A percentile compares a stretch with the other conserved stretches of the same genome.
These are phyloP conservation scores for Planiliza haematocheilus DNA, from an alignment of 2,113 vertebrate genomes.

Conservation along the genomic window DNA sequence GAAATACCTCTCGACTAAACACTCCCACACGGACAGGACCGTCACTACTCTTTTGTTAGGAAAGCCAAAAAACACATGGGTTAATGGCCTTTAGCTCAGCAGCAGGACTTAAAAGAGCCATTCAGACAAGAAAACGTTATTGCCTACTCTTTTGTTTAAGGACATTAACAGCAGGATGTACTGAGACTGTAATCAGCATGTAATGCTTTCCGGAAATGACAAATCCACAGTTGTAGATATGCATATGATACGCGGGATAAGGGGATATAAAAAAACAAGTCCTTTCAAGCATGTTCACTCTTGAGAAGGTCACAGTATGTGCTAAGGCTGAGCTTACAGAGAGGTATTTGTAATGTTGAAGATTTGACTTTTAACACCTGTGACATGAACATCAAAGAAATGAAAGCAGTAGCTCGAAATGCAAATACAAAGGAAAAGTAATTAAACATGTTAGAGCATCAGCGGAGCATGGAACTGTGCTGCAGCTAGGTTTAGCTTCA, in stretches of 20 bases:
- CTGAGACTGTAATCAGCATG: not conserved
- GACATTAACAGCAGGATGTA: not conserved
- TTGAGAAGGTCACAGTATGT: slow-evolving; percentile 13
- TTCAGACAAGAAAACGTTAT: not conserved
- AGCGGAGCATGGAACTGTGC: too few species aligned
- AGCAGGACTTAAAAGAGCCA: not conserved
- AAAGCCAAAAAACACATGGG: not conserved
- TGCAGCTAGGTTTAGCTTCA: too few species aligned
- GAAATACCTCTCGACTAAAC: slow-evolving; percentile 3
- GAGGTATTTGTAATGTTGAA: not conserved
- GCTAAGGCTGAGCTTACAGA: not conserved
- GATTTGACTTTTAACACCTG: too few species aligned
- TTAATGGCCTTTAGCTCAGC: not conserved
- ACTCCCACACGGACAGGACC: slow-evolving; percentile 10
- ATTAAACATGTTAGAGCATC: too few species aligned
- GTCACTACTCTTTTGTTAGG: not conserved
- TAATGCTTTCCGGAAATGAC: not conserved
- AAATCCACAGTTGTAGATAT: not conserved
- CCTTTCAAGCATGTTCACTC: not conserved
- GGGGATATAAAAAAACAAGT: not conserved
- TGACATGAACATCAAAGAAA: slow-evolving; percentile 14
- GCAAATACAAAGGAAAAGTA: not conserved
- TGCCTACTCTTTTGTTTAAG: not conserved
- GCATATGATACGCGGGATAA: too few species aligned
- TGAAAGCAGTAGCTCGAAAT: not conserved